Conservation (phyloP, 2,888 invertebrate species). For the Melanargia galathea region DNA sequence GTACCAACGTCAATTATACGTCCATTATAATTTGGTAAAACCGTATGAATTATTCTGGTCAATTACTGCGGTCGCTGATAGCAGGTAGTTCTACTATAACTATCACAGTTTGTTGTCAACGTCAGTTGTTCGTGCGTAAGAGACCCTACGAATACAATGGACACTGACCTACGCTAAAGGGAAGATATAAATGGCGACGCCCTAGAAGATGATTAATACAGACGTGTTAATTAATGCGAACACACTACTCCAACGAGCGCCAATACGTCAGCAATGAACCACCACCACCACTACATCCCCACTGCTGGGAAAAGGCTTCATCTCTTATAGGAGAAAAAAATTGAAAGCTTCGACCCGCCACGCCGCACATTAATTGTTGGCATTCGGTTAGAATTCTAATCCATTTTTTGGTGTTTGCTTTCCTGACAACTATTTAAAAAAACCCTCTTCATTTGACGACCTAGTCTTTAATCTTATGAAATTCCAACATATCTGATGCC, state of each 20-base stretch:
- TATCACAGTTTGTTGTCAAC: background rate
- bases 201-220: background rate
- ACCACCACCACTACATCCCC: too few relatives aligned
- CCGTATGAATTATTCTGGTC: background rate
- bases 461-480: too few relatives aligned
- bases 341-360: too few relatives aligned
- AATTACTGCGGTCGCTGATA: background rate
- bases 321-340: too few relatives aligned
- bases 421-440: too few relatives aligned
- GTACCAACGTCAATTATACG: too few relatives aligned
- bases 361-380: too few relatives aligned
- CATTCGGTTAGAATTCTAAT: too few relatives aligned
- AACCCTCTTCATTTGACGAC: too few relatives aligned
- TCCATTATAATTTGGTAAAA: background rate
- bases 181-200: conserved; percentile 33
- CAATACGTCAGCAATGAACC: background rate
- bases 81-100: background rate
- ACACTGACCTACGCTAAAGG: conserved; percentile 43
- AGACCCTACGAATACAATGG: conserved; percentile 28
- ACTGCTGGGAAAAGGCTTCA: too few relatives aligned
- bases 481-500: too few relatives aligned
- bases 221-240: background rate
- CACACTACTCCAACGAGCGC: background rate
- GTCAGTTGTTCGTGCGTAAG: background rate
- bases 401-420: too few relatives aligned